phyloP scores from a whole-genome alignment of 2,797 vertebrate genomes.

The Urophycis tenuis region DNA sequence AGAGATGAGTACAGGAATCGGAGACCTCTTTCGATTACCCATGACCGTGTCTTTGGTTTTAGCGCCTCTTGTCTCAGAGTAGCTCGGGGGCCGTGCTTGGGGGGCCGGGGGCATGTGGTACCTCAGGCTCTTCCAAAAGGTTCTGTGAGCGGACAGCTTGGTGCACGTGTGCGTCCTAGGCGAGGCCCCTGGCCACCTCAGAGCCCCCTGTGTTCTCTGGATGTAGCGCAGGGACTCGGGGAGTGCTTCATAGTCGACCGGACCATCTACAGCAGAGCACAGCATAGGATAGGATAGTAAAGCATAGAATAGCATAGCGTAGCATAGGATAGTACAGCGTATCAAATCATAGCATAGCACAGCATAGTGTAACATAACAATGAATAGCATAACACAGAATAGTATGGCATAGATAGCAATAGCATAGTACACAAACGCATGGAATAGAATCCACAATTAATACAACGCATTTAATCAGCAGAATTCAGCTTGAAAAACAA shows the following conservation, averaged over 20 bases:
- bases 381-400: neutral
- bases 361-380: neutral
- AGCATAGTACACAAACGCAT: neutral
- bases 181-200: constrained; percentile 69
- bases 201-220: constrained; percentile 75
- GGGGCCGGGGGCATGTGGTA: constrained; percentile 77
- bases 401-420: neutral
- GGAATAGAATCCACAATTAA: neutral
- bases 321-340: neutral
- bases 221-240: constrained; percentile 83
- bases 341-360: neutral
- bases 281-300: neutral
- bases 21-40: neutral
- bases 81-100: neutral
- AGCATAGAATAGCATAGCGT: neutral
- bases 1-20: neutral
- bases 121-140: constrained; percentile 85
- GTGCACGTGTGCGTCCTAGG: constrained; percentile 34
- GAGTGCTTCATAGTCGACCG: constrained; percentile 72
- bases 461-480: neutral
- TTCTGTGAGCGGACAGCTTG: constrained; percentile 46
- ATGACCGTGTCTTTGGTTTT: neutral
- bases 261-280: constrained; percentile 57
- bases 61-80: neutral
- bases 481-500: neutral